A percentile compares a stretch with the other conserved stretches of the same genome.
phyloP scores from a whole-genome alignment of 2,797 vertebrate genomes.

The Dendrocincla fuliginosa region DNA sequence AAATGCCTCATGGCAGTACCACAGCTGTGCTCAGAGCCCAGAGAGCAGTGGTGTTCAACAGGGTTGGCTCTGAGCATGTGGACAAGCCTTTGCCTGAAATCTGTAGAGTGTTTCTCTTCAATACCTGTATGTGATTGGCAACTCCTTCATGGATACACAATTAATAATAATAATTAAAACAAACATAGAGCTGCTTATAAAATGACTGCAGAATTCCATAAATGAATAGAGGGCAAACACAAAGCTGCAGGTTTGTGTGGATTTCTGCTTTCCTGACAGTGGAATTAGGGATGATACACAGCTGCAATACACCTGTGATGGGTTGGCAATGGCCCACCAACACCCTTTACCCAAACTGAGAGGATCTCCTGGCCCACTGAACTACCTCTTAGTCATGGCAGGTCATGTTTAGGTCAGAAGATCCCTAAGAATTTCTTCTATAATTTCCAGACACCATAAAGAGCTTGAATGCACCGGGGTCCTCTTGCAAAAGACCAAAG shows the following conservation, averaged over 20 bases:
- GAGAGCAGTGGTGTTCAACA: rapidly evolving
- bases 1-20: not conserved
- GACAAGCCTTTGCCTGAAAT: not conserved
- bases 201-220: not conserved
- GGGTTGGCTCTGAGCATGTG: not conserved
- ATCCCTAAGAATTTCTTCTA: not conserved
- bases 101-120: not conserved
- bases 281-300: not conserved
- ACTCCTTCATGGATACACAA: not conserved
- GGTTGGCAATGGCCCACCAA: rapidly evolving
- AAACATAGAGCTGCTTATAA: not conserved
- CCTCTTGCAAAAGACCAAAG: not conserved
- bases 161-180: not conserved
- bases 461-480: not conserved
- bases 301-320: too few species aligned
- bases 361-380: not conserved
- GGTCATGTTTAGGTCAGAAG: not conserved
- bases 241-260: not conserved
- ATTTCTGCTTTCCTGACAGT: not conserved
- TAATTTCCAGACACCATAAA: not conserved
- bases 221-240: not conserved
- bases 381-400: not conserved
- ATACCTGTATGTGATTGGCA: not conserved
- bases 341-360: rapidly evolving
- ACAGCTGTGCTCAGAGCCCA: not conserved